Base-by-base conservation (phyloP, 2,797 vertebrate genomes). In the Eulemur coronatus region DNA sequence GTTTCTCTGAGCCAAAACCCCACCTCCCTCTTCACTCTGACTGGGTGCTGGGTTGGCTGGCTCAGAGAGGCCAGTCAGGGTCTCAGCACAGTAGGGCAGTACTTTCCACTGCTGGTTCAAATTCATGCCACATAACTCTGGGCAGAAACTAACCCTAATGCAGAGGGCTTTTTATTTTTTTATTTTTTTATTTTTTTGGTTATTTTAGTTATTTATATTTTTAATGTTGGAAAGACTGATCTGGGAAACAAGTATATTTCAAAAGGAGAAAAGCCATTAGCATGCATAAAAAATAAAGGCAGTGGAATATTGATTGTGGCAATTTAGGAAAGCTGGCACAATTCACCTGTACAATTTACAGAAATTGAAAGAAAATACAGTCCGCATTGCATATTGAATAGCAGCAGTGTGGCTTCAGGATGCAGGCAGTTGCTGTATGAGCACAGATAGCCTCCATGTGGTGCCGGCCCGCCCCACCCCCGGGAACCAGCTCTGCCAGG, bases 211-310 rank as follows among this genome's bases (percentile, higher is more conserved):
- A 85, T 46, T 65, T 79, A n/a, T 84, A 75, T 84, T 72, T 70
- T 90, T 63, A 91, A 95, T n/a, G n/a, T 79, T 90, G 72, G n/a
- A 76, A 93, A 97, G 86, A 81, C 80, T 55, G 28, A 75, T 73
- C 70, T 46, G 59, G 84, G 75, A 97, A 96, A 96, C 76, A 88
- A 63, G 50, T 22, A 61, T 30, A 84, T 70, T 89, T 96, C 95
- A 65, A 95, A 81, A 79, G 63, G 28, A 88, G 79, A 57, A 84
- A 97, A 96, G 65, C 80, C 84, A 96, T 95, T 89, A 96, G 75
- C 50, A 57, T 90, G 72, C 91, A 92, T 89, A 97, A 95, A 89
- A 97, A 94, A 95, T 93, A 94, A 96, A 94, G 84, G 79, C 91
- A 59, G 24, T 22, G 57, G 84, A 94, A 95, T 94, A 98, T 46